phyloP scores from a whole-genome alignment of 2,797 vertebrate species.

The Nyctalus aviator region DNA sequence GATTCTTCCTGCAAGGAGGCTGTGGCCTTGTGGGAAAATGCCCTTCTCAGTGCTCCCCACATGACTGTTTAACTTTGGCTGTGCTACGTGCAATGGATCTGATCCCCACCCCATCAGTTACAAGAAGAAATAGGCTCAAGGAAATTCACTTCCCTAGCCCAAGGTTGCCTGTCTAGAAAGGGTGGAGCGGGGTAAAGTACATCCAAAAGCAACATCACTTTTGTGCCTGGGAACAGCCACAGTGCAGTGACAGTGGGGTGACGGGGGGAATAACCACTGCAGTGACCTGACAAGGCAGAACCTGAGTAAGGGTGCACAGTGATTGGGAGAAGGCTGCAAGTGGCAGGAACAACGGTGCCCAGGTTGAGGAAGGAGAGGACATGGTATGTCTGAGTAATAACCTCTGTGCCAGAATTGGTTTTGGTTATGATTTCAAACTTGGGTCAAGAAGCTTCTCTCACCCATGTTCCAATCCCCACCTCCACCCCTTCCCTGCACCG shows the following conservation, averaged over 20 bases:
- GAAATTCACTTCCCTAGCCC: background rate
- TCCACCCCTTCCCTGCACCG: background rate
- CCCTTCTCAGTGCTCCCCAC: background rate
- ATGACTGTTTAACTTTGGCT: background rate
- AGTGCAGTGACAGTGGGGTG: accelerated
- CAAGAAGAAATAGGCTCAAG: background rate
- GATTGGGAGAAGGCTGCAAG: background rate
- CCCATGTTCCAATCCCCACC: background rate
- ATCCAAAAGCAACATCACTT: background rate
- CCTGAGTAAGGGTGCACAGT: no score
- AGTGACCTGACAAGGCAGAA: background rate
- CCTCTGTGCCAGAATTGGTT: background rate
- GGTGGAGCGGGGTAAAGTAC: background rate
- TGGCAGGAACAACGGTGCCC: background rate
- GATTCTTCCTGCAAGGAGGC: background rate
- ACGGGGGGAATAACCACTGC: accelerated
- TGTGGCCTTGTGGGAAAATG: background rate
- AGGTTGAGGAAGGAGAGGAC: background rate
- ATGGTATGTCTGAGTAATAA: background rate
- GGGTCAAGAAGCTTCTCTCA: background rate
- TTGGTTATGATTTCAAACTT: background rate
- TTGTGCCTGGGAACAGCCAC: background rate
- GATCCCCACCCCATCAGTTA: background rate
- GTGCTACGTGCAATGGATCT: background rate
- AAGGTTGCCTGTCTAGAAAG: background rate